These are phyloP conservation scores for Ditula angustiorana DNA, from an alignment of 2,888 invertebrate genomes.

Conservation along the genomic window DNA sequence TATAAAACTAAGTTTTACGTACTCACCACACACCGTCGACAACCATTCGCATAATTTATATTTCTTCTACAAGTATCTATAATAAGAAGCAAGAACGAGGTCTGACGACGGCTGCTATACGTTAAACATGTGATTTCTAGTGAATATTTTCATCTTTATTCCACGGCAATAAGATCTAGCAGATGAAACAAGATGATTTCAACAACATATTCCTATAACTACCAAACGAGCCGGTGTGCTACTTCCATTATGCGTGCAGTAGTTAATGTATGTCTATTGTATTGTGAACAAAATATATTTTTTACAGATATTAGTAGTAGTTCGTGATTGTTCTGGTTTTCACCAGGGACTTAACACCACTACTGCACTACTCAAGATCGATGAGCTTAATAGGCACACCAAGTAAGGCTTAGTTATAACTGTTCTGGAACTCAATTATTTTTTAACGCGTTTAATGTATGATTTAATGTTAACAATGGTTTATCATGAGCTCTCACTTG, in stretches of 20 bases:
- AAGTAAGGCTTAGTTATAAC: too few relatives aligned
- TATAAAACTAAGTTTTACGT: background rate
- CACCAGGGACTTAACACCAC: too few relatives aligned
- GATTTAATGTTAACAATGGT: too few relatives aligned
- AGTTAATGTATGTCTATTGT: conserved; percentile 16
- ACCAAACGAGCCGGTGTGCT: conserved; percentile 23
- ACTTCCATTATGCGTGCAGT: conserved; percentile 36
- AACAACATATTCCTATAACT: conserved; percentile 30
- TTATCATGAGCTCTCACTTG: too few relatives aligned
- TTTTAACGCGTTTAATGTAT: too few relatives aligned
- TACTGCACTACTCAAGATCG: too few relatives aligned
- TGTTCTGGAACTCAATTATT: too few relatives aligned
- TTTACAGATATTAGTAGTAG: background rate
- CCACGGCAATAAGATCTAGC: conserved; percentile 12
- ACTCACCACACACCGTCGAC: background rate
- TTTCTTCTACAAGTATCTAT: conserved; percentile 20
- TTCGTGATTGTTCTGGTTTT: too few relatives aligned
- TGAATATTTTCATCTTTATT: conserved; percentile 13
- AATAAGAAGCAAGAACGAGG: conserved; percentile 28
- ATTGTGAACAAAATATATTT: conserved; percentile 18
- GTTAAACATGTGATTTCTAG: conserved; percentile 27
- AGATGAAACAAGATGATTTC: conserved; percentile 16
- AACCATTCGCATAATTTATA: conserved; percentile 12
- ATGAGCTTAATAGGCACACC: too few relatives aligned
- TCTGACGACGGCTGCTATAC: conserved; percentile 20